phyloP scores from a whole-genome alignment of 2,113 vertebrate species.

The Carassius carassius region DNA sequence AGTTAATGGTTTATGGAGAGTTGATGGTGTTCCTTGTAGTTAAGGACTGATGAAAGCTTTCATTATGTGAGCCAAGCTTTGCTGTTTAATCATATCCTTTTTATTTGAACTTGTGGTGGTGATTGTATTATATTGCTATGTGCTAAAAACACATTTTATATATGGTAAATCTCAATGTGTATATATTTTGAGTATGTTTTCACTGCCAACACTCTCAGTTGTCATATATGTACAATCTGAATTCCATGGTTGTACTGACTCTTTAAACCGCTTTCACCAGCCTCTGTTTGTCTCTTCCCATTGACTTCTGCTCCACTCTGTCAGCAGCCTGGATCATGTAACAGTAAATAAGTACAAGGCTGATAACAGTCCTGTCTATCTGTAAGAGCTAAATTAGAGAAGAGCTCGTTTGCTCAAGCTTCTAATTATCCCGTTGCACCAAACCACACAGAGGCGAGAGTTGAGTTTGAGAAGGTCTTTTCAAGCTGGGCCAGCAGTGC shows the following conservation, averaged over 20 bases:
- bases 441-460: slow-evolving; percentile 38
- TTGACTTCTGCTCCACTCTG: slow-evolving; percentile 39
- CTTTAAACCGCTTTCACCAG: slow-evolving; percentile 14
- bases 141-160: neutral
- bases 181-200: neutral
- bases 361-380: slow-evolving; percentile 50
- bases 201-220: neutral
- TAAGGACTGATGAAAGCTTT: slow-evolving; percentile 8
- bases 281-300: slow-evolving; percentile 9
- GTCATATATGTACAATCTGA: neutral
- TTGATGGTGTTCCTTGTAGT: slow-evolving; percentile 6
- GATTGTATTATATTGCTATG: neutral
- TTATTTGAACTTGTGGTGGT: neutral
- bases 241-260: neutral
- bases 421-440: slow-evolving; percentile 52
- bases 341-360: slow-evolving; percentile 52
- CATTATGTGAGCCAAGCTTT: neutral
- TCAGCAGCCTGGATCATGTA: slow-evolving; percentile 49
- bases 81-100: neutral
- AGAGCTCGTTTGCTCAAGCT: slow-evolving; percentile 53
- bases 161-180: neutral
- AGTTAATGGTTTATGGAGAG: neutral
- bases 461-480: slow-evolving; percentile 23
- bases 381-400: slow-evolving; percentile 48
- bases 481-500: slow-evolving; percentile 30